These are phyloP conservation scores for Cercopithecus mona DNA, from an alignment of 2,113 vertebrate genomes.

Conservation along the genomic window DNA sequence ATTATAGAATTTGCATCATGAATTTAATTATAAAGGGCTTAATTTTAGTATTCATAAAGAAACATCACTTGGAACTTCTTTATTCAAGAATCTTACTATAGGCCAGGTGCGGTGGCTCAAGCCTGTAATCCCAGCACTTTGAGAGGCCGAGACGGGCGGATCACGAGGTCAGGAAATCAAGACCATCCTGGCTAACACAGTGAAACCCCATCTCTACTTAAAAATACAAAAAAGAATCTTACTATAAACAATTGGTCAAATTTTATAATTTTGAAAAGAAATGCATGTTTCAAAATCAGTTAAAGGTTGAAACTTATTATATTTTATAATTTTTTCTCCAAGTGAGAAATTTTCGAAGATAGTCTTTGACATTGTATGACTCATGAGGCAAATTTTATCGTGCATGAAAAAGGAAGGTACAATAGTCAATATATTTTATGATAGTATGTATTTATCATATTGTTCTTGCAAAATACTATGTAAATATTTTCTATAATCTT, in stretches of 20 bases:
- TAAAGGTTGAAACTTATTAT: neutral
- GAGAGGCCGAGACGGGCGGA: accelerated
- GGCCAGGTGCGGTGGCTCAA: no score
- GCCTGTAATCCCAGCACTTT: no score
- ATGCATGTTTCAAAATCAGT: neutral
- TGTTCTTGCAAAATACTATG: neutral
- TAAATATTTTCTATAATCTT: neutral
- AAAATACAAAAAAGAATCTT: neutral
- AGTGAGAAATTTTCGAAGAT: neutral
- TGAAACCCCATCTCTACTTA: no score
- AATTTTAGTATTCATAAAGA: neutral
- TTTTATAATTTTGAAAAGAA: neutral
- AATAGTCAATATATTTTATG: neutral
- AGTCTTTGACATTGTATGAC: neutral
- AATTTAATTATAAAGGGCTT: neutral
- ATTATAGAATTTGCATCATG: neutral
- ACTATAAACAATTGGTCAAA: neutral
- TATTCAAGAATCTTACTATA: neutral
- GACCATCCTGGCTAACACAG: no score
- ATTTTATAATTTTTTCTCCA: neutral
- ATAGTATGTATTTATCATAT: neutral
- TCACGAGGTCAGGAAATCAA: no score
- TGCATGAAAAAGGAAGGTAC: neutral
- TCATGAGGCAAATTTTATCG: neutral
- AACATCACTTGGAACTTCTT: neutral